Percentiles rank a stretch among this genome's conserved stretches.
Evolutionary conservation across 1,140 invertebrate species (phyloP).

Genomic region (Proctacanthus coquilletti): DNA sequence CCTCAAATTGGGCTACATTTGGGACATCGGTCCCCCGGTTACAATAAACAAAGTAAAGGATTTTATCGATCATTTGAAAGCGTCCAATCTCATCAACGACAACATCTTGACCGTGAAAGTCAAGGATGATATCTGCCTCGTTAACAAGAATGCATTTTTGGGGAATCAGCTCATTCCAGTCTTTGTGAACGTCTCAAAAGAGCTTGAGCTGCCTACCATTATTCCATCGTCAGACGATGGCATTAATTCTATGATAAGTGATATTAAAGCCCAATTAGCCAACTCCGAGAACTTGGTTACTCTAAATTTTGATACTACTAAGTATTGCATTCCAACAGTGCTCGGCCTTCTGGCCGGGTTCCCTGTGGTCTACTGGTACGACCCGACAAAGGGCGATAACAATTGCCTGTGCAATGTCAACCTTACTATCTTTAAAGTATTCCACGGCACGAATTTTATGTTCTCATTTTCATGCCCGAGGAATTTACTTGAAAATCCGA

Average conservation of each 20-base stretch:
- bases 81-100: not conserved
- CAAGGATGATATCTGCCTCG: not conserved
- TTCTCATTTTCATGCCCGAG: not conserved
- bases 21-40: conserved; percentile 4
- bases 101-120: not conserved
- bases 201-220: not conserved
- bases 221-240: not conserved
- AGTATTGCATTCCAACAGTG: conserved; percentile 1
- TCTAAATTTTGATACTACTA: not conserved
- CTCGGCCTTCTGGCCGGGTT: conserved; percentile 2
- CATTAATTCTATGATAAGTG: not conserved
- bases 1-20: conserved; percentile 1
- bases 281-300: not conserved
- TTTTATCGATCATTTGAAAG: not conserved
- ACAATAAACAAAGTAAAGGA: not conserved
- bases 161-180: not conserved
- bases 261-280: not conserved
- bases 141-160: not conserved
- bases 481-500: not conserved
- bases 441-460: not conserved
- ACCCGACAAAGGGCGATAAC: not conserved
- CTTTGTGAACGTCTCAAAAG: not conserved
- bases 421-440: not conserved
- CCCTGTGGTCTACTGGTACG: conserved; percentile 4
- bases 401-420: not conserved